Evolutionary conservation across 2,113 vertebrate genomes (phyloP).

Genomic region (Casuarius casuarius): DNA sequence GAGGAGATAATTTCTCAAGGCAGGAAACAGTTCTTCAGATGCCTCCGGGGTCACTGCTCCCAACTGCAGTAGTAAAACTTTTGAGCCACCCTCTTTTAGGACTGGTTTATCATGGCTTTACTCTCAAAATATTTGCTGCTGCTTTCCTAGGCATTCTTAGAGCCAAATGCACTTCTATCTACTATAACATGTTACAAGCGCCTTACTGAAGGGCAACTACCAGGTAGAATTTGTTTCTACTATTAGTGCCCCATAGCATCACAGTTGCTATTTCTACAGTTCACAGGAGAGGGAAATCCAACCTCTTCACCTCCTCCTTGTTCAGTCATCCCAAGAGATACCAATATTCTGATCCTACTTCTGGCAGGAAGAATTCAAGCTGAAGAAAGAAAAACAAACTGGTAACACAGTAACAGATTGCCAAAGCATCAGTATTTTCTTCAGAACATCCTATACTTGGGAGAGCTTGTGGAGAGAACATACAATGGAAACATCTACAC

Average conservation of each 20-base stretch:
- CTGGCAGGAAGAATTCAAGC: background rate
- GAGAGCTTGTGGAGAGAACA: background rate
- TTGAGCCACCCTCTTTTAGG: background rate
- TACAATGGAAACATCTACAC: background rate
- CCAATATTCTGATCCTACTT: background rate
- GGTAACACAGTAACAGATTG: background rate
- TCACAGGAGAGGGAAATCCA: background rate
- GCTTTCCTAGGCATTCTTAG: background rate
- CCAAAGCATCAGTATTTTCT: background rate
- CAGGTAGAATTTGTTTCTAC: background rate
- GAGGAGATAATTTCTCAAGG: background rate
- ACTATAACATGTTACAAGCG: background rate
- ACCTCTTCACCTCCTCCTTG: background rate
- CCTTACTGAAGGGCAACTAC: background rate
- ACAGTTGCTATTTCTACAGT: background rate
- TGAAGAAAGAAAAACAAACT: background rate
- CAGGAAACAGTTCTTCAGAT: background rate
- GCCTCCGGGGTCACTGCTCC: background rate
- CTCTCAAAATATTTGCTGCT: background rate
- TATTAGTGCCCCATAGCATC: background rate
- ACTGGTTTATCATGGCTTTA: background rate
- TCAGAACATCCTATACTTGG: accelerated
- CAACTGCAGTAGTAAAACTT: background rate
- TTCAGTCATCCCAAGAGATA: background rate
- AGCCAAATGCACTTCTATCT: background rate